Evolutionary conservation across 1,140 invertebrate species (phyloP), one percentile per base, ranked within the genome.

Genomic region (Diabrotica undecimpunctata): DNA sequence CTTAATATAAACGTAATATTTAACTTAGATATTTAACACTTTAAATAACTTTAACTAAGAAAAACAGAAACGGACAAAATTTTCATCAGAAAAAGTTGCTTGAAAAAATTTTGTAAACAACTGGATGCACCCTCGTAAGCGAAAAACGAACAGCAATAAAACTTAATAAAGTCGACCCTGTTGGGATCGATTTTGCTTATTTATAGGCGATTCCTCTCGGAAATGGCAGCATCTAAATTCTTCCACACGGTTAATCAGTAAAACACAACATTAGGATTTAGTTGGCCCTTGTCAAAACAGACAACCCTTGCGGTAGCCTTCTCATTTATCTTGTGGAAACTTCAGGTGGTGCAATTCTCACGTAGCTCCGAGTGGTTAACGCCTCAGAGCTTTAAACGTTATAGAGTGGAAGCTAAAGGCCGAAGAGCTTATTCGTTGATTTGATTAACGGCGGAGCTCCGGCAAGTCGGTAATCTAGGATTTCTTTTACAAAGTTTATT

Each of bases 231-330:
- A 36, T 39, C 35, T 38, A 61, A 9, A 61, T 61, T 50, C 11
- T 61, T 38, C 12, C 59, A 38, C 59, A 35, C 59, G 41, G 41
- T 38, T 61, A 36, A 61, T 14, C 50, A 51, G 50, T 46, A 39
- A 61, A 61, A 61, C 41, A 61, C 41, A 50, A 61, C 13, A 41
- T 51, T 61, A 36, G 59, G 59, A 61, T 52, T 61, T 61, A n/a
- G 41, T 52, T 61, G 41, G 14, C 59, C 59, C 59, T 51, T 61
- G 59, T 61, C 59, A 61, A 61, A 61, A 61, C 50, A 61, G 41
- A 51, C 59, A 51, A 52, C 38, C 9, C 59, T 36, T 14, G 59
- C 38, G 59, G 59, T 61, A 11, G 35, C 14, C 59, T 38, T 51
- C 50, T 51, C 59, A 41, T 14, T 52, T 61, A 61, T 61, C 59